A percentile compares a stretch with the other conserved stretches of the same genome.
Conservation (phyloP, 2,888 invertebrate genomes). For the Chaitophorus viminalis region DNA sequence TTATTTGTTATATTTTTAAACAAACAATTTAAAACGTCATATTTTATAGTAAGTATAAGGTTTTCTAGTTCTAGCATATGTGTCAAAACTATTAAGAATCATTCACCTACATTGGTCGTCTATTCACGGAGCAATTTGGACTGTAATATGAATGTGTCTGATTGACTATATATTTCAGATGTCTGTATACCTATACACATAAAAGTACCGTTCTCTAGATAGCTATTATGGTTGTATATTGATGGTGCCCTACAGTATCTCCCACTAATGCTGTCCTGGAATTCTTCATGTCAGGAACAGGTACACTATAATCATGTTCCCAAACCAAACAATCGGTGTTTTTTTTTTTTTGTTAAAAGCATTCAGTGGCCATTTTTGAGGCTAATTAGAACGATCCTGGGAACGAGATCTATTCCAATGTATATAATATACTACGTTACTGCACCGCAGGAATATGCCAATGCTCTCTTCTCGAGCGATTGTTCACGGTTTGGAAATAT, state of each 20-base stretch:
- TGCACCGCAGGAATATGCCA: conserved; percentile 2
- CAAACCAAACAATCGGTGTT: conserved; percentile 53
- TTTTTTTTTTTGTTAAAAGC: conserved; percentile 48
- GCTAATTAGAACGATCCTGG: conserved; percentile 58
- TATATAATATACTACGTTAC: not conserved
- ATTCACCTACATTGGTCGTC: not conserved
- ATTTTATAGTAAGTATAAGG: not conserved
- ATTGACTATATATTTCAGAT: conserved; percentile 37
- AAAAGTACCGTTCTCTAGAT: conserved; percentile 46
- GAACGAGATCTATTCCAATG: conserved; percentile 47
- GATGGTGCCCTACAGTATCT: conserved; percentile 33
- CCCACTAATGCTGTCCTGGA: conserved; percentile 54
- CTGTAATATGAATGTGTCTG: conserved; percentile 12
- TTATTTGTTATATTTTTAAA: not conserved
- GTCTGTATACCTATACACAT: conserved; percentile 6
- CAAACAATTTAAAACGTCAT: not conserved
- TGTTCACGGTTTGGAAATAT: conserved; percentile 55
- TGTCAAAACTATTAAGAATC: conserved; percentile 4
- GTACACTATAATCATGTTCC: conserved; percentile 30
- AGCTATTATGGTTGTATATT: conserved; percentile 38
- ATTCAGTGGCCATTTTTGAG: conserved; percentile 51
- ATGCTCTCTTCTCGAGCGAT: conserved; percentile 31
- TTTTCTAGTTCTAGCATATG: not conserved
- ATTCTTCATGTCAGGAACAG: conserved; percentile 34
- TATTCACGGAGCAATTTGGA: conserved; percentile 6